Conservation (phyloP, 2,113 vertebrate genomes). For the Scortum barcoo region DNA sequence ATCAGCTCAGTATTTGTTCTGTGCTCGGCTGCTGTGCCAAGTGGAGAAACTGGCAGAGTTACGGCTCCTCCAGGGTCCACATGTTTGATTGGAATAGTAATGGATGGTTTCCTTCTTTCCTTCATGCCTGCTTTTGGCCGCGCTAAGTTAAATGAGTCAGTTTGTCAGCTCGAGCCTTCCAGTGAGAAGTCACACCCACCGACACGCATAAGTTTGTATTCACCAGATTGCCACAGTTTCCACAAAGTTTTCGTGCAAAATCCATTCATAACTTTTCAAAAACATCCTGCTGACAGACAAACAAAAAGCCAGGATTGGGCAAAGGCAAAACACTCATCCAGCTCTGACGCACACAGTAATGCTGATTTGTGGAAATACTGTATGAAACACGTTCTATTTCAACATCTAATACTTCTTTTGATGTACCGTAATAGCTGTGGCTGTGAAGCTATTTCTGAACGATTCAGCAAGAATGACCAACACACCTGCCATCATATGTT, state of each 20-base stretch:
- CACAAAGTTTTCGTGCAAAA: conserved; percentile 42
- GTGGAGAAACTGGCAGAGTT: neutral
- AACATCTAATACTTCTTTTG: conserved; percentile 2
- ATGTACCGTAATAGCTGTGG: neutral
- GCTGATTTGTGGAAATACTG: conserved; percentile 12
- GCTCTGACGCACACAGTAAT: conserved; percentile 1
- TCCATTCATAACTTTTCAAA: conserved; percentile 2
- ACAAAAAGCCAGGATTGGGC: conserved; percentile 9
- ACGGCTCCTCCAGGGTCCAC: neutral
- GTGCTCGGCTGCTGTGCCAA: conserved; percentile 13
- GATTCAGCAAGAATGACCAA: neutral
- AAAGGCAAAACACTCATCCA: conserved; percentile 17
- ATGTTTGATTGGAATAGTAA: conserved; percentile 10
- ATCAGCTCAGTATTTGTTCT: conserved; percentile 21
- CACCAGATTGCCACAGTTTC: conserved; percentile 35
- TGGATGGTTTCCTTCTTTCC: conserved; percentile 9
- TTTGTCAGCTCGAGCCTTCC: conserved; percentile 9
- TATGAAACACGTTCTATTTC: conserved; percentile 24
- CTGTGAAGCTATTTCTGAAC: conserved; percentile 6
- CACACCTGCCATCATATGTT: neutral
- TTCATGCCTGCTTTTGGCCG: neutral
- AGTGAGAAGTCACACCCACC: conserved; percentile 12
- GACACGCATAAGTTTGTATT: conserved; percentile 5
- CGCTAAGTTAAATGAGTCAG: conserved; percentile 13
- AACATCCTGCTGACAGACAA: conserved; percentile 13